Evolutionary conservation across 2,113 vertebrate genomes (phyloP), one percentile per base, ranked within the genome.

Genomic region (Albula glossodonta): DNA sequence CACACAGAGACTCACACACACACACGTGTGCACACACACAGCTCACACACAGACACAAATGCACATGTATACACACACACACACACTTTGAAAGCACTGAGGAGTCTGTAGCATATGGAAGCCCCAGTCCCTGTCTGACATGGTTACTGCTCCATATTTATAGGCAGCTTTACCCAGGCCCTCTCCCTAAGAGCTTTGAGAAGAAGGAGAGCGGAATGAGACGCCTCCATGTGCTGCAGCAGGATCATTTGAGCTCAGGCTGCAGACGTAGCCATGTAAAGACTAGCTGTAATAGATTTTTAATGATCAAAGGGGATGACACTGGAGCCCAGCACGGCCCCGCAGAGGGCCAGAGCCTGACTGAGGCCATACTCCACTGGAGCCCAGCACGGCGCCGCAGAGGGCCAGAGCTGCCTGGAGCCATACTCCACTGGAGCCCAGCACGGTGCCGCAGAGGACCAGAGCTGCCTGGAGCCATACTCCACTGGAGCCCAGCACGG

Each of bases 271-370:
- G 0, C 22, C 78, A 57, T 63, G 74, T 10, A 48, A 17, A 53
- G 17, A 74, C 5, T 25, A n/a, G 84, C 11, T 85, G 80, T 85
- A 88, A 86, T 80, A 48, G 53, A 3, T 85, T 86, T 89, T 90
- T 80, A 85, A 51, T 88, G 81, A 70, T 80, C 9, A 22, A 74
- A 74, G 84, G 85, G 85, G 6, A 60, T n/a, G 12, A 31, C 78
- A 51, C 81, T 15, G 0, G 25, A 87, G 79, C 57, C 15, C 79
- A 86, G 78, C 86, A 83, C 41, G 48, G 81, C 83, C 87, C 8
- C 0, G 86, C 7, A 81, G 15, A 41, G 74, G 6, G n/a, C n/a
- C n/a, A n/a, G n/a, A n/a, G n/a, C n/a, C n/a, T n/a, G n/a, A n/a
- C n/a, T n/a, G n/a, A n/a, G n/a, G n/a, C n/a, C n/a, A n/a, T n/a